Conservation (phyloP, 2,113 vertebrate genomes). For the Lota lota region DNA sequence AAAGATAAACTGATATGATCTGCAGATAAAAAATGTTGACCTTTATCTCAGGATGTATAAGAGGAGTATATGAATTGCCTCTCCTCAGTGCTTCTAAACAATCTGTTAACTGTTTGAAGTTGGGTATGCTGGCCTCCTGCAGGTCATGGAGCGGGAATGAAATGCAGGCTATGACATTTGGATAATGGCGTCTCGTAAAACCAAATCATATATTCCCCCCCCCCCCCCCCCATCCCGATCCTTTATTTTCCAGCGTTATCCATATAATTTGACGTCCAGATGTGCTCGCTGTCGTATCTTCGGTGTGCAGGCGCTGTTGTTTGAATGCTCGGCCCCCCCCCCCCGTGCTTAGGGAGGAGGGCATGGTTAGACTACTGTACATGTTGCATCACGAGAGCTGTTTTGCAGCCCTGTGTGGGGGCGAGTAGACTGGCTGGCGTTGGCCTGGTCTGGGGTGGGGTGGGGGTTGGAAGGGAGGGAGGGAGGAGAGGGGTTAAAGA, state of each 20-base stretch:
- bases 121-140: conserved; percentile 34
- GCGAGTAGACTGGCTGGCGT: conserved; percentile 47
- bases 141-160: conserved; percentile 7
- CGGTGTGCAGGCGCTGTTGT: conserved; percentile 24
- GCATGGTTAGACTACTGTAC: conserved; percentile 33
- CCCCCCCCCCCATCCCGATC: conserved; percentile 3
- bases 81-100: conserved; percentile 43
- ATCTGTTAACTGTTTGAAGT: conserved; percentile 56
- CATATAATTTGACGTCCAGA: conserved; percentile 58
- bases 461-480: too few species aligned
- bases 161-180: conserved; percentile 23
- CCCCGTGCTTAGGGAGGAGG: conserved; percentile 36
- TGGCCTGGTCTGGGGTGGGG: neutral
- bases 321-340: neutral
- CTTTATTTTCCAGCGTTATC: conserved; percentile 45
- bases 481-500: conserved; percentile 28
- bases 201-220: conserved; percentile 46
- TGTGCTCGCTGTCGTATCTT: conserved; percentile 47
- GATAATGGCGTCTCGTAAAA: conserved; percentile 36
- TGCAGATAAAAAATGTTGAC: conserved; percentile 36
- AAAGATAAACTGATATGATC: conserved; percentile 43
- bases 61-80: conserved; percentile 20
- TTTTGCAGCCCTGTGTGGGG: conserved; percentile 46
- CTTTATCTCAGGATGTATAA: conserved; percentile 38
- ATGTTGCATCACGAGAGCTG: conserved; percentile 43